phyloP scores from a whole-genome alignment of 92 coral and sea anemone species.

The Micromussa lordhowensis region DNA sequence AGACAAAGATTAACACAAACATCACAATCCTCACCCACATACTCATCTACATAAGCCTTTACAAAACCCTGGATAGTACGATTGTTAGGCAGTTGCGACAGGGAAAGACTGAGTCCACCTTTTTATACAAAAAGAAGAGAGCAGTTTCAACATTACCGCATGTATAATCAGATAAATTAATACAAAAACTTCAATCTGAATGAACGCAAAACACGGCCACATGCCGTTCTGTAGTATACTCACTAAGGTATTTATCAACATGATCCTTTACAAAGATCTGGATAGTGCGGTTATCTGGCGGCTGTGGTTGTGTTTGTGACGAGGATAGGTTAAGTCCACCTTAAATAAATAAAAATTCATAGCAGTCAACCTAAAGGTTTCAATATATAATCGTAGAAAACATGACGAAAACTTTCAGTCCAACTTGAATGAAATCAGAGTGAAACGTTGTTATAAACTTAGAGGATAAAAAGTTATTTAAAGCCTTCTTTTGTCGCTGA shows the following conservation, averaged over 20 bases:
- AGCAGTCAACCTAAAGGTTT: not conserved
- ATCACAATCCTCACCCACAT: not conserved
- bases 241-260: not conserved
- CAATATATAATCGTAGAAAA: too few relatives aligned
- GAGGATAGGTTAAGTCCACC: not conserved
- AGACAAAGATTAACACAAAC: not conserved
- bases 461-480: too few relatives aligned
- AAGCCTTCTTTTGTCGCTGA: too few relatives aligned
- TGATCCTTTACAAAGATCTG: not conserved
- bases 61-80: not conserved
- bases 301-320: not conserved
- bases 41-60: not conserved
- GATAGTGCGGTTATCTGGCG: not conserved
- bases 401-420: too few relatives aligned
- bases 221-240: not conserved
- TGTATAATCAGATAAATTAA: too few relatives aligned
- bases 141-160: too few relatives aligned
- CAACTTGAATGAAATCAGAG: too few relatives aligned
- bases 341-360: not conserved
- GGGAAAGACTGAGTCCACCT: not conserved
- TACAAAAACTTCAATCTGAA: too few relatives aligned
- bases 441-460: too few relatives aligned
- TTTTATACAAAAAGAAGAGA: too few relatives aligned
- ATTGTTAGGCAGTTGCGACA: not conserved
- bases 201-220: not conserved